Evolutionary conservation across 2,888 invertebrate species (phyloP), one percentile per base, ranked within the genome.

Genomic region (Ferrisia virgata): DNA sequence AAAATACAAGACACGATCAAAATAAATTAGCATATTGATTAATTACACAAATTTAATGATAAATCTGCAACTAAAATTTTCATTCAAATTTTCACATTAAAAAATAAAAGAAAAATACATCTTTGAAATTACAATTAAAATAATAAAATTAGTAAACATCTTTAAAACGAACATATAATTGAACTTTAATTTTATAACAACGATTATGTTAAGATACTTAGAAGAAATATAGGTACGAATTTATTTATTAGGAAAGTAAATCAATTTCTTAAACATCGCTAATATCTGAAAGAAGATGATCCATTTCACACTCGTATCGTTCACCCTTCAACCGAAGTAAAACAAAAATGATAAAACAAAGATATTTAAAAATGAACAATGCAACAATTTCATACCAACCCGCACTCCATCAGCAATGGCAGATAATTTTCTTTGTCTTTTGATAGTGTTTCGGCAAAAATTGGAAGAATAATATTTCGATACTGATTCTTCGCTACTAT

Each of bases 401-500:
- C 8, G 13, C 13, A 15, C 13, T 28, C 0, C 15, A 28, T 28
- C 28, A 13, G 28, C 28, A 28, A 4, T 28, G 1, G 31, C 15
- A 28, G 25, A 28, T 13, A 64, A 28, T 28, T 64, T 64, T 64
- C 13, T 64, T 3, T 25, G 64, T 8, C 15, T 31, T 64, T 28
- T 25, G 5, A 28, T 0, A 13, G 28, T 4, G 8, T 25, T 64
- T 15, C 15, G 11, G 28, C 64, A 31, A 13, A 64, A 64, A 64
- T 31, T 64, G 2, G 28, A 64, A 25, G 2, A 25, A 11, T 9
- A 58, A 4, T 25, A 0, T 18, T 3, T 33, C 0, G 36, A 36
- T 18, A 58, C 25, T 4, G 84, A 58, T 31, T 84, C 76, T 64
- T 84, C 84, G 18, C 84, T 85, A 3, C 78, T 78, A 82, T 84